These are phyloP conservation scores for Notolabrus celidotus DNA, from an alignment of 2,797 vertebrate species.

Conservation along the genomic window DNA sequence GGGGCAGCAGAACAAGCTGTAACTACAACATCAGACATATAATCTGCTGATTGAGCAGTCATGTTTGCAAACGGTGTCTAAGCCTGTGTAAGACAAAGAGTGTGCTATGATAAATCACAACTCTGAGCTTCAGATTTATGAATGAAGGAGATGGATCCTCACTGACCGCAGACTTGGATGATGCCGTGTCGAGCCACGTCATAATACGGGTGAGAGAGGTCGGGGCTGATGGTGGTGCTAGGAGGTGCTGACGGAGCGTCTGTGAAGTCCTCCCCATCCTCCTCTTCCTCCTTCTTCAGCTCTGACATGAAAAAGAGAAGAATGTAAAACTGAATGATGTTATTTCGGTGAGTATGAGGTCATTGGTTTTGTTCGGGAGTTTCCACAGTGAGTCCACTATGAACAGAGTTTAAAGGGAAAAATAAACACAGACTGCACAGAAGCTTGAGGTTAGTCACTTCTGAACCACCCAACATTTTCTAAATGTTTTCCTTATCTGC, in stretches of 20 bases:
- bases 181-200: conserved; percentile 91
- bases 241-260: conserved; percentile 13
- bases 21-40: too few relatives aligned
- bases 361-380: neutral
- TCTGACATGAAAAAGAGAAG: conserved; percentile 68
- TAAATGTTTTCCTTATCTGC: conserved; percentile 25
- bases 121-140: neutral
- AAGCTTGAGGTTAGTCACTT: neutral
- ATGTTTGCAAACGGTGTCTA: too few relatives aligned
- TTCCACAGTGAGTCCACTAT: neutral
- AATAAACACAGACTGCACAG: neutral
- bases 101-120: neutral
- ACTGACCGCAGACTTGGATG: conserved; percentile 88
- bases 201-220: conserved; percentile 86
- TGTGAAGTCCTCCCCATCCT: conserved; percentile 57
- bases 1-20: too few relatives aligned
- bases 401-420: neutral
- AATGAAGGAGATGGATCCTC: neutral
- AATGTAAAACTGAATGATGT: neutral
- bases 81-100: too few relatives aligned
- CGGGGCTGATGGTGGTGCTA: conserved; percentile 53
- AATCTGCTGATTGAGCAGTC: too few relatives aligned
- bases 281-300: conserved; percentile 78
- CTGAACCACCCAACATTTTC: neutral
- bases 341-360: too few relatives aligned